Conservation (phyloP, 2,797 vertebrate genomes). For the Schizopygopsis malacanthus region DNA sequence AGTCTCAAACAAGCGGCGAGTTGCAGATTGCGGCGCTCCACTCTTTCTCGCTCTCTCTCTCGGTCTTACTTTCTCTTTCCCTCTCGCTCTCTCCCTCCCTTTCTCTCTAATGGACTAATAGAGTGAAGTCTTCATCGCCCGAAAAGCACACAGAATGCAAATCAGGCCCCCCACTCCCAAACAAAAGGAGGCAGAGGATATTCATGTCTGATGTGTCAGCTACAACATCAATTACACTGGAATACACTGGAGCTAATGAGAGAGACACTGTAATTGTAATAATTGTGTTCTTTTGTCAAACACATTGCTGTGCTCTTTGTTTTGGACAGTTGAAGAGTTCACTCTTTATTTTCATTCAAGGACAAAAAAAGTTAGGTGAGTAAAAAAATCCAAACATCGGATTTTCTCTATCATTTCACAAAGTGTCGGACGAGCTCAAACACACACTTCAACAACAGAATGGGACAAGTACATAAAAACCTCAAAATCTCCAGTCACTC, state of each 20-base stretch:
- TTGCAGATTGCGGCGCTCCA: constrained; percentile 60
- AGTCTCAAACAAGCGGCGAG: constrained; percentile 86
- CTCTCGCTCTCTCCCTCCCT: constrained; percentile 43
- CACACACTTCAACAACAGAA: constrained; percentile 9
- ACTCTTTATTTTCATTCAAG: constrained; percentile 11
- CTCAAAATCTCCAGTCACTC: constrained; percentile 29
- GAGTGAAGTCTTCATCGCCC: constrained; percentile 63
- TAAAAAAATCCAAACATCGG: not conserved
- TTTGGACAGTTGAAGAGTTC: constrained; percentile 49
- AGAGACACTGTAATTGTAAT: constrained; percentile 90
- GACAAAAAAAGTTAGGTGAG: constrained; percentile 34
- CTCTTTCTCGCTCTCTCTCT: constrained; percentile 48
- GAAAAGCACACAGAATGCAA: constrained; percentile 74
- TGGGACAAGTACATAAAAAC: constrained; percentile 17
- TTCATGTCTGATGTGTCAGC: constrained; percentile 90
- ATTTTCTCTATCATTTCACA: constrained; percentile 12
- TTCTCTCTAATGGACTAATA: constrained; percentile 63
- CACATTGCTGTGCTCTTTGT: constrained; percentile 69
- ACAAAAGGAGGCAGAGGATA: constrained; percentile 90
- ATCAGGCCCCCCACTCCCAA: constrained; percentile 78
- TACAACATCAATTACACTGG: constrained; percentile 92
- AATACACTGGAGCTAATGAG: constrained; percentile 90
- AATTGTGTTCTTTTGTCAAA: constrained; percentile 86
- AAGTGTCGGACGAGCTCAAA: constrained; percentile 15
- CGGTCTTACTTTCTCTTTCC: constrained; percentile 38